A percentile compares a stretch with the other conserved stretches of the same genome.
phyloP scores from a whole-genome alignment of 2,113 vertebrate genomes.

The Abramis brama region DNA sequence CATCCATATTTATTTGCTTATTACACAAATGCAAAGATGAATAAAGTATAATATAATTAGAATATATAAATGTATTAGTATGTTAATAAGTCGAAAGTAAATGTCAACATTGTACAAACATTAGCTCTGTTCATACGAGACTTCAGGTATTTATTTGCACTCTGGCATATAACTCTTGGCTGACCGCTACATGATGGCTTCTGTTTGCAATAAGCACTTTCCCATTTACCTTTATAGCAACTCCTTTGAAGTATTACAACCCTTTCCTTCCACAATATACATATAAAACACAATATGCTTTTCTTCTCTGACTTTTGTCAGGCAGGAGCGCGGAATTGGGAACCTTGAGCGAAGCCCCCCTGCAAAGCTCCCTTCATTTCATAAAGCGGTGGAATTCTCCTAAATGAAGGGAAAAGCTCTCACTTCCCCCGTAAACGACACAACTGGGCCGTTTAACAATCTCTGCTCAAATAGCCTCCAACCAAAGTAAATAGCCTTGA shows the following conservation, averaged over 20 bases:
- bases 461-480: constrained; percentile 70
- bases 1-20: background rate
- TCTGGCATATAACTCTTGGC: constrained; percentile 56
- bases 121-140: background rate
- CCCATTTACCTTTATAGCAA: constrained; percentile 63
- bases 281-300: constrained; percentile 70
- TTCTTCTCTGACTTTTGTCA: constrained; percentile 67
- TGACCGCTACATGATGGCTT: constrained; percentile 64
- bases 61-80: background rate
- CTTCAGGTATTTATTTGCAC: constrained; percentile 19
- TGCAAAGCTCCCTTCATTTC: constrained; percentile 63
- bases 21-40: background rate
- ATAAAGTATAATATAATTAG: background rate
- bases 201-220: constrained; percentile 71
- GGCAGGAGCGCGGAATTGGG: constrained; percentile 58
- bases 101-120: background rate
- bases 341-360: constrained; percentile 64
- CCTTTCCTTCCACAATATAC: constrained; percentile 60
- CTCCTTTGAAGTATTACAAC: constrained; percentile 68
- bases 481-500: constrained; percentile 70
- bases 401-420: constrained; percentile 67
- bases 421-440: constrained; percentile 69
- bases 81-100: constrained; percentile 5
- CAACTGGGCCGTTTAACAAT: constrained; percentile 73
- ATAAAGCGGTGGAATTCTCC: constrained; percentile 62